A percentile compares a stretch with the other conserved stretches of the same genome.
Evolutionary conservation across 1,140 invertebrate genomes (phyloP).

Genomic region (Formica selysi): DNA sequence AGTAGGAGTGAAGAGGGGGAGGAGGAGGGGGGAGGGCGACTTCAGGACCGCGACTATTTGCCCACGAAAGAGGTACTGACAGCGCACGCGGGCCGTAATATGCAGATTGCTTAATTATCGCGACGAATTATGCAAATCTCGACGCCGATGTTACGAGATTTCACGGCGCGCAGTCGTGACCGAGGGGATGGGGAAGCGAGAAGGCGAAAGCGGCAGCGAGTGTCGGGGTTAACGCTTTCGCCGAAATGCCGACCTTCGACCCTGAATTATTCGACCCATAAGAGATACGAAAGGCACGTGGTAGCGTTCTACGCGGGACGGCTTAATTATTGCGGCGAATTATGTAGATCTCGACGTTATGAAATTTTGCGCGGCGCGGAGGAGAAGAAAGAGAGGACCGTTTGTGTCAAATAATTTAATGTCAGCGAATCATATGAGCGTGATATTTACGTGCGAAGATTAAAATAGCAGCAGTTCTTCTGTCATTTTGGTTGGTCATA

Average conservation of each 20-base stretch:
- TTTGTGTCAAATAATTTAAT: constrained; percentile 18
- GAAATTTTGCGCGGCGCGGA: constrained; percentile 68
- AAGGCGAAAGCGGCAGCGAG: constrained; percentile 39
- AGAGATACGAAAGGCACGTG: constrained; percentile 67
- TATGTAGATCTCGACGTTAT: constrained; percentile 78
- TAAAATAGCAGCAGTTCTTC: neutral
- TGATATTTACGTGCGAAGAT: neutral
- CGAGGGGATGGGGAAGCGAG: constrained; percentile 33
- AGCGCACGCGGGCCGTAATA: constrained; percentile 74
- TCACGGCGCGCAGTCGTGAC: constrained; percentile 53
- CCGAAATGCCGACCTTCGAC: constrained; percentile 59
- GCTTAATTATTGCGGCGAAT: constrained; percentile 81
- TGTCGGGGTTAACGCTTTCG: constrained; percentile 66
- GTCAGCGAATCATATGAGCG: neutral
- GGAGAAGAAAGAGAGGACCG: constrained; percentile 9
- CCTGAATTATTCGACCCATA: constrained; percentile 73
- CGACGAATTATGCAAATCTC: constrained; percentile 80
- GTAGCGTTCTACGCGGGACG: constrained; percentile 77
- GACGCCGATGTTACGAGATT: constrained; percentile 77
- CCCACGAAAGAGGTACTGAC: constrained; percentile 71
- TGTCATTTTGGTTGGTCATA: neutral
- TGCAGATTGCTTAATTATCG: constrained; percentile 83
- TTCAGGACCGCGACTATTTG: constrained; percentile 72
- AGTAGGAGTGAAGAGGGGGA: constrained; percentile 20
- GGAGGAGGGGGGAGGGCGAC: constrained; percentile 26